A percentile compares a stretch with the other conserved stretches of the same genome.
Evolutionary conservation across 2,797 vertebrate species (phyloP).

Genomic region (Siniperca obscura): DNA sequence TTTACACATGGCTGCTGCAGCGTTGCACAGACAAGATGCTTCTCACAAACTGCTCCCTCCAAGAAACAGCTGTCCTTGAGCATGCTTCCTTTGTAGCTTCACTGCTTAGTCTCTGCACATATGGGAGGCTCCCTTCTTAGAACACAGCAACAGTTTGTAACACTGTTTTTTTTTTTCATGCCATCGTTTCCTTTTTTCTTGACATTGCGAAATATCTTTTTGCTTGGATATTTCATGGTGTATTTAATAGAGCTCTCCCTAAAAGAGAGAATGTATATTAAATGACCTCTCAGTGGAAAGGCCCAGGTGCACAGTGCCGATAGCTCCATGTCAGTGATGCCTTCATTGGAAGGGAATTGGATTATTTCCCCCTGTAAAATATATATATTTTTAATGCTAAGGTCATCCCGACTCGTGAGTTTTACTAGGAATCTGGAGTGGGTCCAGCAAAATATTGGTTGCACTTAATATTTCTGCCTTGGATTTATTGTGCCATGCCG

Average conservation of each 20-base stretch:
- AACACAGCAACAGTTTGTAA: slow-evolving; percentile 60
- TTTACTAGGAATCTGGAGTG: slow-evolving; percentile 77
- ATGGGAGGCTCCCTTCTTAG: slow-evolving; percentile 55
- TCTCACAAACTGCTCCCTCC: slow-evolving; percentile 58
- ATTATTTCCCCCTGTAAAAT: slow-evolving; percentile 73
- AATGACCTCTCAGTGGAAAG: slow-evolving; percentile 65
- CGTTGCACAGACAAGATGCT: slow-evolving; percentile 43
- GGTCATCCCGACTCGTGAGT: slow-evolving; percentile 76
- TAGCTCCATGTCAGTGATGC: slow-evolving; percentile 65
- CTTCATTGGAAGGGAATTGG: slow-evolving; percentile 67
- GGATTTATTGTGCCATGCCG: slow-evolving; percentile 77
- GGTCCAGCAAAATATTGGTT: slow-evolving; percentile 79
- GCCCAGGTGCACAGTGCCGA: slow-evolving; percentile 61
- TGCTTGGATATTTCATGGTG: slow-evolving; percentile 37
- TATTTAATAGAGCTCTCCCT: slow-evolving; percentile 53
- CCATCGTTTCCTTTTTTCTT: slow-evolving; percentile 42
- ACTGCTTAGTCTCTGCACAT: slow-evolving; percentile 42
- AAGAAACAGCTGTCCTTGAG: slow-evolving; percentile 78
- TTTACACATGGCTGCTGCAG: slow-evolving; percentile 50
- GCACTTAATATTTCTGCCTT: slow-evolving; percentile 80
- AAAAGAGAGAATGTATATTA: slow-evolving; percentile 53
- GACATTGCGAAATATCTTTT: slow-evolving; percentile 53
- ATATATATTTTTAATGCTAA: slow-evolving; percentile 75
- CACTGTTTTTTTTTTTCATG: slow-evolving; percentile 17
- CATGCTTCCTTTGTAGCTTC: slow-evolving; percentile 59